A percentile compares a stretch with the other conserved stretches of the same genome.
Conservation (phyloP, 2,797 vertebrate genomes). For the Sphenodon punctatus region DNA sequence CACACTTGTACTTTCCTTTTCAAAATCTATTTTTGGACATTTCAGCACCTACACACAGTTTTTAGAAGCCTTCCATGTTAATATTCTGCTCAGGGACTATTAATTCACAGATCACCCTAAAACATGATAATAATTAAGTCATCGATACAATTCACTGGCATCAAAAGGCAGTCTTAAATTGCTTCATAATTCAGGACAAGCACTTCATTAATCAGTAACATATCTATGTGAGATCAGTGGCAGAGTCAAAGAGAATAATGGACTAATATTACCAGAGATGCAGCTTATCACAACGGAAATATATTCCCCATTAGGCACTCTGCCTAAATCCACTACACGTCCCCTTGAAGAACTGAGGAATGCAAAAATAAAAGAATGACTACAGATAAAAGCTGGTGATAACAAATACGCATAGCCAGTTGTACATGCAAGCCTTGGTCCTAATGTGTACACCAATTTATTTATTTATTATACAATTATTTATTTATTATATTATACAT, state of each 20-base stretch:
- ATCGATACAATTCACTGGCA: slow-evolving; percentile 19
- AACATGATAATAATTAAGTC: slow-evolving; percentile 42
- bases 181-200: slow-evolving; percentile 46
- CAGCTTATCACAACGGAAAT: neutral
- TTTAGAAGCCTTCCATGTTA: neutral
- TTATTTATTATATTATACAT: too few species aligned
- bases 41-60: neutral
- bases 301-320: neutral
- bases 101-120: slow-evolving; percentile 25
- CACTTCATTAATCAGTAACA: slow-evolving; percentile 23
- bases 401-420: neutral
- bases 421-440: neutral
- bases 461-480: too few species aligned
- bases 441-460: neutral
- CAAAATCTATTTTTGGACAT: too few species aligned
- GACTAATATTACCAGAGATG: neutral
- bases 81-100: slow-evolving; percentile 32
- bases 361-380: neutral
- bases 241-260: slow-evolving; percentile 25
- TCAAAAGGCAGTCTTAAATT: slow-evolving; percentile 40
- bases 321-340: neutral
- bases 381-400: neutral
- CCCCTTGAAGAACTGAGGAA: neutral
- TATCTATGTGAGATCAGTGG: slow-evolving; percentile 24
- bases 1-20: too few species aligned